Base-by-base conservation (phyloP, 2,797 vertebrate genomes). In the Emydoidea blandingii region DNA sequence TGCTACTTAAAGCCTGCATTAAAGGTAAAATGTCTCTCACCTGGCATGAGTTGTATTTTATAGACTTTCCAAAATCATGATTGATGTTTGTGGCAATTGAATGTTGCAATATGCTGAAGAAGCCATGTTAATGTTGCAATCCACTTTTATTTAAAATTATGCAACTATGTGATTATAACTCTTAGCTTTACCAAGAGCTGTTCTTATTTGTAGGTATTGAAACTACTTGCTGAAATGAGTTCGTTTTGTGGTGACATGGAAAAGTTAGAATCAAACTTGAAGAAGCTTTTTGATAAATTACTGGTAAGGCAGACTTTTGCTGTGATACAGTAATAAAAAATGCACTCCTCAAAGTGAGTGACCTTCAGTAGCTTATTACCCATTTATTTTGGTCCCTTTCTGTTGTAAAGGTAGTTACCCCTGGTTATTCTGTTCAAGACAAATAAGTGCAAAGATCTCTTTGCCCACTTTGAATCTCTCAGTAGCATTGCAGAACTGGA, bases 181-280 rank as follows among this genome's bases (percentile, higher is more conserved):
- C 3, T 21, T 68, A 79, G 68, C 72, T 92, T 78, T 78, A 78
- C 44, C 74, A 78, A 31, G 41, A 0, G 2, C 37, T 93, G 0
- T 94, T 79, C 12, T 93, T 87, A 4, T 3, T 1, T 93, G 19
- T 95, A 99, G 99, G 99, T 99, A 94, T 98, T 99, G 97, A 99
- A 99, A 98, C 98, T 99, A 89, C 97, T 99, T 98, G 99, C 99
- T 74, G 99, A 99, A 97, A 99, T 99, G 99, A 99, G 99, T 98
- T 99, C 99, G 0, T 99, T 98, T 98, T 99, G 99, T 97, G 99
- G 99, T 4, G 99, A 99, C 96, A 99, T 99, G 99, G 99, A 99
- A 80, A 99, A 99, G 96, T 98, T 99, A 94, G 99, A 99, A 98
- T 98, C 99, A 95, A 99, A 99, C 97, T 98, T 99, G 97, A 99